Base-by-base conservation (phyloP, 2,888 invertebrate genomes). In the Dorcus hopei region DNA sequence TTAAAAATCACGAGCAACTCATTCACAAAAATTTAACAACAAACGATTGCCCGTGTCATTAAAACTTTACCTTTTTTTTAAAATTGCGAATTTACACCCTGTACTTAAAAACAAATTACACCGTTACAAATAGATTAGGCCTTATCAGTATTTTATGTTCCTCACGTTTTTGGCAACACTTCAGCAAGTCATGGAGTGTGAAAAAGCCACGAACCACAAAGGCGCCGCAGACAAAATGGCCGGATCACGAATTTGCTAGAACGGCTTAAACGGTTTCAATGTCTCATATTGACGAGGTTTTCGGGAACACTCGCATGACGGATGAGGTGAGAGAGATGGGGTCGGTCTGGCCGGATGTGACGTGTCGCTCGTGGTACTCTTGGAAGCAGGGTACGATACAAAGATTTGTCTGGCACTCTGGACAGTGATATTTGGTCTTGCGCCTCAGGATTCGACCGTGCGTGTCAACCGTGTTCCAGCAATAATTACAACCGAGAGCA, bases 331-430 rank as follows among this genome's bases (percentile, higher is more conserved):
- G 64, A 9, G 74, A 68, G 40, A 77, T 68, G 3, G 76, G 74
- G 61, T 75, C 73, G 41, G 76, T 72, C 60, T 75, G 73, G 38
- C 68, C 66, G 26, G 72, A 68, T 50, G 70, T 71, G 33, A 67
- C 70, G 52, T 83, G 83, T 23, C 87, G 82, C 71, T 90, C 89
- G 73, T 91, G 91, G 74, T 89, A 91, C 71, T 90, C 88, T 77
- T 93, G 92, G 80, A 93, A 93, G 79, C 93, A 93, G 42, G 93
- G 93, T 62, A 93, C 93, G 72, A 93, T 92, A 78, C 93, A 93
- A 53, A 93, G 82, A 78, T 93, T 93, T 61, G 90, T 91, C 78
- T 91, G 90, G 77, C 93, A 93, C 76, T 93, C 93, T 0, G 93
- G 93, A 79, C 93, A 93, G 73, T 93, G 91, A 77, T 92, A 93